phyloP scores from a whole-genome alignment of 2,113 vertebrate genomes.

The Larimichthys polyactis region DNA sequence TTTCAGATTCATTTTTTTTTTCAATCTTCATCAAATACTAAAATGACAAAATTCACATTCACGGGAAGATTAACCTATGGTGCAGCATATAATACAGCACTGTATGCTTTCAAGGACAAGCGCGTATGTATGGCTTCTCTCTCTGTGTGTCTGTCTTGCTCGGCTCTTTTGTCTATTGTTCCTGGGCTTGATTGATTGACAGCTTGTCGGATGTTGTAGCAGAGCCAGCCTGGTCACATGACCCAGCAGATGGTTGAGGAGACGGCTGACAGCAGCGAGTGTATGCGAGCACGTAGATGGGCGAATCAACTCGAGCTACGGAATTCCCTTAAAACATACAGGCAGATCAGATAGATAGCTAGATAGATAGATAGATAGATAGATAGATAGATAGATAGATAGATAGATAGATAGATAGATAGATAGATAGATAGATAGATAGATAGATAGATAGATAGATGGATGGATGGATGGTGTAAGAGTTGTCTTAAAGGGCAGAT shows the following conservation, averaged over 20 bases:
- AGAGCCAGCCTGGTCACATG: constrained; percentile 63
- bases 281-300: constrained; percentile 50
- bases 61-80: neutral
- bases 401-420: neutral
- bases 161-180: constrained; percentile 43
- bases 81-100: neutral
- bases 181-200: constrained; percentile 59
- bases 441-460: constrained; percentile 8
- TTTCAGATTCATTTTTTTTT: neutral
- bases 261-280: constrained; percentile 39
- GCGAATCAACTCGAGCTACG: constrained; percentile 17
- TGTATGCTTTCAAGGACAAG: neutral
- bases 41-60: neutral
- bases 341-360: neutral
- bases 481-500: constrained; percentile 76
- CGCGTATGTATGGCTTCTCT: constrained; percentile 5
- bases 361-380: constrained; percentile 13
- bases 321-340: constrained; percentile 22
- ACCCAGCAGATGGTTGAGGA: constrained; percentile 66
- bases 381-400: constrained; percentile 16
- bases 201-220: constrained; percentile 36
- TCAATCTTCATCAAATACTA: no score
- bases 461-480: constrained; percentile 34
- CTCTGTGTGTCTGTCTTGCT: neutral
- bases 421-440: neutral